Conservation (phyloP, 2,888 invertebrate genomes). For the Ligdia adustata region DNA sequence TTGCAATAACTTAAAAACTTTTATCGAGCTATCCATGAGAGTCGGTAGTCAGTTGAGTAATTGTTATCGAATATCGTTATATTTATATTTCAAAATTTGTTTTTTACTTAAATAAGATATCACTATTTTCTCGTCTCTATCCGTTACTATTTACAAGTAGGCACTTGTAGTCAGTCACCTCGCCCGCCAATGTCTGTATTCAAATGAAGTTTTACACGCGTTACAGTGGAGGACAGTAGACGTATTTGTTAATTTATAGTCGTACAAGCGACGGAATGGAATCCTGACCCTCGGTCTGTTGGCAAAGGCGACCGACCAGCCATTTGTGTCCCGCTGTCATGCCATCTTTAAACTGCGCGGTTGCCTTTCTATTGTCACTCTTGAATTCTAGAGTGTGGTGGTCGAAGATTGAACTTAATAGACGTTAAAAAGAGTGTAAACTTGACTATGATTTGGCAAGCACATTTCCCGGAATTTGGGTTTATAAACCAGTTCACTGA, state of each 20-base stretch:
- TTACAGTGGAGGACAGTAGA: conserved; percentile 49
- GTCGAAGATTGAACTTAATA: too few species aligned
- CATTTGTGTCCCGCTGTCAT: conserved; percentile 4
- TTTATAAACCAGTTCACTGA: too few species aligned
- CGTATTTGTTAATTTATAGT: conserved; percentile 72
- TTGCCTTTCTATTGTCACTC: conserved; percentile 23
- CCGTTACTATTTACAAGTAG: not conserved
- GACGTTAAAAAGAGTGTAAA: too few species aligned
- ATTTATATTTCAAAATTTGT: too few species aligned
- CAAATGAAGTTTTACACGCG: conserved; percentile 58
- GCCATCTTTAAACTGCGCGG: conserved; percentile 12
- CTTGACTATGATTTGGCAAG: too few species aligned
- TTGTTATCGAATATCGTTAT: too few species aligned
- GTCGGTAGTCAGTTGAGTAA: too few species aligned
- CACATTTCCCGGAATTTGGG: too few species aligned
- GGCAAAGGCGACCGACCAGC: conserved; percentile 7
- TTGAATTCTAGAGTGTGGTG: not conserved
- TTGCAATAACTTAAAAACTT: too few species aligned
- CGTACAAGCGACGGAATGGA: conserved; percentile 42
- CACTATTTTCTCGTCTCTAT: conserved; percentile 1
- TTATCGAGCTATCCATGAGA: too few species aligned
- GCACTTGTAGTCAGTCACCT: too few species aligned
- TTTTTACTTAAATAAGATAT: too few species aligned
- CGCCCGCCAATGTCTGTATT: conserved; percentile 17
- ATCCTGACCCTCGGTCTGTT: conserved; percentile 15